Conservation (phyloP, 1,140 invertebrate species). For the Drosophila tristis region DNA sequence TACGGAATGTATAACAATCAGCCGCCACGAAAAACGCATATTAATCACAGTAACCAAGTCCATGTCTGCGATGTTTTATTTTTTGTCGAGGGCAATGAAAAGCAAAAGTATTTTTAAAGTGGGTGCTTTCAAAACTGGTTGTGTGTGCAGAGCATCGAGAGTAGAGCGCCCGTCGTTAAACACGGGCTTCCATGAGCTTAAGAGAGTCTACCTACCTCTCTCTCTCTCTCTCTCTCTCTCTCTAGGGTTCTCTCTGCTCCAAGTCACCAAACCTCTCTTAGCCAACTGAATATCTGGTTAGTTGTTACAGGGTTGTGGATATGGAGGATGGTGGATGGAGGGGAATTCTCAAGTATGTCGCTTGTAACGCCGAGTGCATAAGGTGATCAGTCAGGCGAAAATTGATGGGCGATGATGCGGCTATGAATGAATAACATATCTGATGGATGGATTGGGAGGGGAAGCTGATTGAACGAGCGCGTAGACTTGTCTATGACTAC, state of each 20-base stretch:
- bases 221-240: slow-evolving; percentile 13
- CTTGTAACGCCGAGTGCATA: slow-evolving; percentile 54
- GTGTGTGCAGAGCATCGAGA: slow-evolving; percentile 60
- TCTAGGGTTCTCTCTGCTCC: slow-evolving; percentile 16
- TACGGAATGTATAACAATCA: too few species aligned
- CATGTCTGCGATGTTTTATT: slow-evolving; percentile 48
- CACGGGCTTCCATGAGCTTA: slow-evolving; percentile 43
- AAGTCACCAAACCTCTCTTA: slow-evolving; percentile 22
- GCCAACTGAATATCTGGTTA: slow-evolving; percentile 14
- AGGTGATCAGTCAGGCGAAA: slow-evolving; percentile 59
- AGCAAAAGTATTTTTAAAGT: slow-evolving; percentile 82
- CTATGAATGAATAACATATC: slow-evolving; percentile 51
- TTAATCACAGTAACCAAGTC: slow-evolving; percentile 65
- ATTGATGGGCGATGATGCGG: slow-evolving; percentile 42
- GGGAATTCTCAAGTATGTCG: slow-evolving; percentile 26
- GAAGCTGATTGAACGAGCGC: slow-evolving; percentile 26
- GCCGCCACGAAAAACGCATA: slow-evolving; percentile 74
- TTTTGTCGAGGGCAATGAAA: slow-evolving; percentile 73
- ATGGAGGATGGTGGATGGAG: background rate
- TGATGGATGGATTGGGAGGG: background rate
- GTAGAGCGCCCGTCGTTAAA: slow-evolving; percentile 40
- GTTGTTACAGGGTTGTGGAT: slow-evolving; percentile 14
- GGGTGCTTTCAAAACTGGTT: slow-evolving; percentile 79
- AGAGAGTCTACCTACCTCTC: slow-evolving; percentile 42
- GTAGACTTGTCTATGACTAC: slow-evolving; percentile 42